These are phyloP conservation scores for Hirtodrosophila trivittata DNA, from an alignment of 2,888 invertebrate species.

Conservation along the genomic window DNA sequence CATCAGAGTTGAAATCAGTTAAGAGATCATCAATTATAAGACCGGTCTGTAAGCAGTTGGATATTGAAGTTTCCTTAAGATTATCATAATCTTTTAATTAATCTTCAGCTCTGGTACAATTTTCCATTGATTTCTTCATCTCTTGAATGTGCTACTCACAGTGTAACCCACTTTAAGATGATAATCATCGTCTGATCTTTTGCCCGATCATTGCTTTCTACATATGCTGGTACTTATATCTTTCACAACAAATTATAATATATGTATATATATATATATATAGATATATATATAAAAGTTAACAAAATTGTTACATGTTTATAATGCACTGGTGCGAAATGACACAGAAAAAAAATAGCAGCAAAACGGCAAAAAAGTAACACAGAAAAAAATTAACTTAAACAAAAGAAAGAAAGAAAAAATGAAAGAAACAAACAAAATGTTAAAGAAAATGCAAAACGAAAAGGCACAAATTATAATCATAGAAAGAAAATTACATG, in stretches of 20 bases:
- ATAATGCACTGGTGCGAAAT: conserved; percentile 49
- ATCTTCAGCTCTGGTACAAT: not conserved
- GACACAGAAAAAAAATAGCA: conserved; percentile 54
- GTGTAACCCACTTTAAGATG: conserved; percentile 45
- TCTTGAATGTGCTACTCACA: conserved; percentile 8
- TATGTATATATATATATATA: conserved; percentile 1
- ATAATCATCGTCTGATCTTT: conserved; percentile 34
- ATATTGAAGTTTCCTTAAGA: conserved; percentile 11
- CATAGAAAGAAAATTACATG: conserved; percentile 44
- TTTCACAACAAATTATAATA: conserved; percentile 5
- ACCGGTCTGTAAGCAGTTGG: not conserved
- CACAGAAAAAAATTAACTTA: conserved; percentile 39
- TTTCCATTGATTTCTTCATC: not conserved
- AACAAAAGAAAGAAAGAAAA: conserved; percentile 37
- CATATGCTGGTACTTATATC: conserved; percentile 11
- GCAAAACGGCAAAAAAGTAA: conserved; percentile 45
- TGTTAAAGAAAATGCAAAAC: conserved; percentile 34
- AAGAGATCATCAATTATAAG: not conserved
- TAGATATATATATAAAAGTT: conserved; percentile 16
- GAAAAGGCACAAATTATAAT: conserved; percentile 49
- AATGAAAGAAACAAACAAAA: conserved; percentile 32
- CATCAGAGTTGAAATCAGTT: too few relatives aligned
- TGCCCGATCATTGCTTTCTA: conserved; percentile 44
- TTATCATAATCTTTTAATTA: conserved; percentile 5
- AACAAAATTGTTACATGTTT: conserved; percentile 59